Base-by-base conservation (phyloP, 2,797 vertebrate genomes). In the Urophycis tenuis region DNA sequence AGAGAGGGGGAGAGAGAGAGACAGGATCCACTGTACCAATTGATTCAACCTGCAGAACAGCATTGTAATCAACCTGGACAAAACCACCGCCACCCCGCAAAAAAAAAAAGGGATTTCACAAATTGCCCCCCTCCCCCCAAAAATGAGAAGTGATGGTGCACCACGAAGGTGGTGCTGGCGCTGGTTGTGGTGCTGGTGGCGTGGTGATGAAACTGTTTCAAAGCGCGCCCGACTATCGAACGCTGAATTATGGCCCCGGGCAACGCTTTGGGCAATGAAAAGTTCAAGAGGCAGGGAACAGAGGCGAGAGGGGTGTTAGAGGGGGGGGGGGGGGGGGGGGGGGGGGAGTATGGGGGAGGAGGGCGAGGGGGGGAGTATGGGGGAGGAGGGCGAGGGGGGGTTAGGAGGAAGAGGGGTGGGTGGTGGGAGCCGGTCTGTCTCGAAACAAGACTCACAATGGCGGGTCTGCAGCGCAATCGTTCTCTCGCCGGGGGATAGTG, bases 281-380 rank as follows among this genome's bases (percentile, higher is more conserved):
- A 89, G 90, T 91, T 92, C 89, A 91, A 91, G 87, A 91, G 85
- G 87, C 81, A 80, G 80, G 78, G 64, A 84, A 82, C 84, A 86
- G 88, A 82, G 71, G 76, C 39, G n/a, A 74, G 79, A 81, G 14
- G 81, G 75, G 76, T 76, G 71, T 80, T 80, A 79, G 2, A 14
- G 49, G 3, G 49, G 49, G 49, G 6, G 49, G 49, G 0, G 49
- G 49, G 5, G 49, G 49, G 19, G 53, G 53, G 2, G 8, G n/a
- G 22, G 10, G n/a, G n/a, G 29, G 60, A 9, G 11, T 9, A 4
- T 4, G 8, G n/a, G 22, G 10, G n/a, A 9, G 29, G 60, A 9
- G 11, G 71, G 76, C 39, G n/a, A 74, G 79, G 81, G 14, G 81
- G 75, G 76, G 75, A 72, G 79, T 80, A 79, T 2, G 19, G 49